phyloP scores from a whole-genome alignment of 1,140 invertebrate genomes.

The Drosophila dunni region DNA sequence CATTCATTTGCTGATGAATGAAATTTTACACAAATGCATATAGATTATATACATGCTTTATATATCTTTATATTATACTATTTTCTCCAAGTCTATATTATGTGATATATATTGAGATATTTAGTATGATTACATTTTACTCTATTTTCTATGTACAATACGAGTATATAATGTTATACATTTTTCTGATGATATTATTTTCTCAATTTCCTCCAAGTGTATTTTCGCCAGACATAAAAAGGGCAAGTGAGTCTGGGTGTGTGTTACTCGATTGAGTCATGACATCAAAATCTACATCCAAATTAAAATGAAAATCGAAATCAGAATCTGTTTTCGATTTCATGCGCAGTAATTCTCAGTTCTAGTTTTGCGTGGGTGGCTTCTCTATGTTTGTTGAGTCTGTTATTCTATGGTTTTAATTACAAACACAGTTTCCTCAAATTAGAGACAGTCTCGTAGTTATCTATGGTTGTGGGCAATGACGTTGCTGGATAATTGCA shows the following conservation, averaged over 20 bases:
- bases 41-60: too few relatives aligned
- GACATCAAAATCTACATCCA: constrained; percentile 27
- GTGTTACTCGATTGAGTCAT: constrained; percentile 42
- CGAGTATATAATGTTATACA: too few relatives aligned
- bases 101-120: too few relatives aligned
- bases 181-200: too few relatives aligned
- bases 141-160: too few relatives aligned
- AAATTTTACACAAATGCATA: constrained; percentile 29
- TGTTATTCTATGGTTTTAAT: constrained; percentile 65
- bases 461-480: constrained; percentile 40
- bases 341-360: constrained; percentile 33
- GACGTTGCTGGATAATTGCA: background rate
- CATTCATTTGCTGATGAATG: background rate
- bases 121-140: too few relatives aligned
- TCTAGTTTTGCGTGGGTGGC: constrained; percentile 38
- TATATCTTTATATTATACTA: too few relatives aligned
- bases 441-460: constrained; percentile 52
- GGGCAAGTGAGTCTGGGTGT: constrained; percentile 10
- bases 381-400: constrained; percentile 29
- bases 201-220: background rate
- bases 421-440: constrained; percentile 71
- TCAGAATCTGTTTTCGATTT: constrained; percentile 73
- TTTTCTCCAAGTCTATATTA: too few relatives aligned
- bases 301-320: constrained; percentile 24
- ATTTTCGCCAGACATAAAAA: background rate